Base-by-base conservation (phyloP, 2,888 invertebrate species). In the Drosophila gaucha region DNA sequence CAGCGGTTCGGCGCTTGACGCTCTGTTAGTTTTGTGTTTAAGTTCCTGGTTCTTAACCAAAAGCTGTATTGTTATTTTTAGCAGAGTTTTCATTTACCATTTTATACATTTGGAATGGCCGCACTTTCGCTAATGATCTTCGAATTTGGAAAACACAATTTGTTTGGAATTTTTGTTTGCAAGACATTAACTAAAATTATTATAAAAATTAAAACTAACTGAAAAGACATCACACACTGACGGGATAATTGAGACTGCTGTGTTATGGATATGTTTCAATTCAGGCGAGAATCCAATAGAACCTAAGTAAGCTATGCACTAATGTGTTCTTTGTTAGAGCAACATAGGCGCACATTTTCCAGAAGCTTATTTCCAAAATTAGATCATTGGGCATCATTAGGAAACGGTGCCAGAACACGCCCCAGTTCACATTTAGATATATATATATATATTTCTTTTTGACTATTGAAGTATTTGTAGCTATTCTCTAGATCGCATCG, bases 321-420 rank as follows among this genome's bases (percentile, higher is more conserved):
- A 22, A 43, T 59, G 6, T 12, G 14, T 14, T 59, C 20, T 60
- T 24, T 31, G 16, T 31, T 46, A 2, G 5, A n/a, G n/a, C n/a
- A n/a, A n/a, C n/a, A n/a, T n/a, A n/a, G n/a, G n/a, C 26, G 12
- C 30, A 22, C 33, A 51, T 18, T 33, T 51, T 28, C 47, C 67
- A 47, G 10, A 47, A 10, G 51, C 56, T 56, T 52, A 73, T 71
- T 71, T 67, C 38, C 60, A 67, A 50, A 51, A 67, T 35, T 41
- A 24, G 28, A 35, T 46, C 30, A 28, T 31, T 51, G 43, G 46
- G 57, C n/a, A 43, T 52, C 66, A 58, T 43, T 56, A 51, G 24
- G 12, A 38, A 68, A 55, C 38, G 26, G 12, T 39, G 43, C 41
- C 44, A 33, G 33, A 59, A 30, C 20, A 38, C 43, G 75, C 46